Base-by-base conservation (phyloP, 2,113 vertebrate species). In the Antechinus stuartii region DNA sequence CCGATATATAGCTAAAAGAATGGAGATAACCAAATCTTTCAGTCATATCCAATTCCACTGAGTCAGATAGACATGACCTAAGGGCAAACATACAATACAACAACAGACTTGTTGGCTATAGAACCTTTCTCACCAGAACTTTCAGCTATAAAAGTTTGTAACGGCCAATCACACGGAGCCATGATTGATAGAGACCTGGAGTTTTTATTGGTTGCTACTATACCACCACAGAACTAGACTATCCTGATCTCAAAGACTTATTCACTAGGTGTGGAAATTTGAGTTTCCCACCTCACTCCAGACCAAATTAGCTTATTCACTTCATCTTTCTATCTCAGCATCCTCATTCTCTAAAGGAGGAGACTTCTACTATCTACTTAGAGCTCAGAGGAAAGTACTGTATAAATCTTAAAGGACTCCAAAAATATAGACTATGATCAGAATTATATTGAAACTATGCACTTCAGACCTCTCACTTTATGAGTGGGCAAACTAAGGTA, bases 11-110 rank as follows among this genome's bases (percentile, higher is more conserved):
- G 68, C 68, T 42, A 84, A 84, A 84, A 42, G 68, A 84, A 84
- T 84, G 68, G 68, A 84, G 68, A 84, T 42, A 84, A 84, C 68
- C n/a, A 84, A 84, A 84, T 84, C 68, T 84, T 84, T 84, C 68
- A 42, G 16, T 84, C 68, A 84, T 84, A n/a, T 42, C 68, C 68
- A 84, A 84, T 84, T 84, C 68, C 42, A 42, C 68, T 84, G 42
- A 42, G 68, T 84, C 68, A 84, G 68, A 84, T 42, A 84, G 35
- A 84, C n/a, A 84, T 84, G n/a, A 84, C n/a, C 68, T 84, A 84
- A 84, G 68, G n/a, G 68, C 68, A 84, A 84, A 84, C n/a, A 42
- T 42, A 42, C 35, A 84, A 84, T 84, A 42, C n/a, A 84, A 35
- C 35, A 84, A 22, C 68, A 84, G 6, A 84, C 19, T 84, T 22